These are phyloP conservation scores for Tonatia bakeri DNA, from an alignment of 2,113 vertebrate genomes.

Conservation along the genomic window DNA sequence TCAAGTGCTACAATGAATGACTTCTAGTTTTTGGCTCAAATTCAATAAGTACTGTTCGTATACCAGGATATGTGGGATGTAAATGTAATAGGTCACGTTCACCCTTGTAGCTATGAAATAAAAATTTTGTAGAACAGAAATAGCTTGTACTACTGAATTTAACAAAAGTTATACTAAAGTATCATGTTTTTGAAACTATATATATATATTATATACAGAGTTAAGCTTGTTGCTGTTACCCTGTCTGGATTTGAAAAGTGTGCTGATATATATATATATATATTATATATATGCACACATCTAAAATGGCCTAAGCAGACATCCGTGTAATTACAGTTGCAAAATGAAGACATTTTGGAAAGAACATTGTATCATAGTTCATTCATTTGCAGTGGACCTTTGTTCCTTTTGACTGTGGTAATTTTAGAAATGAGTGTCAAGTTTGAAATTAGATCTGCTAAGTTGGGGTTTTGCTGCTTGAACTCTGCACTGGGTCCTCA, in stretches of 20 bases:
- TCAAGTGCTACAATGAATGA: conserved; percentile 79
- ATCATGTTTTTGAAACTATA: conserved; percentile 80
- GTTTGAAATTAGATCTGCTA: conserved; percentile 87
- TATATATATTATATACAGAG: conserved; percentile 70
- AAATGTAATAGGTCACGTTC: conserved; percentile 90
- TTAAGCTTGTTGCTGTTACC: conserved; percentile 90
- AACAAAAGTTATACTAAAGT: conserved; percentile 88
- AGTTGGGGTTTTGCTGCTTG: conserved; percentile 87
- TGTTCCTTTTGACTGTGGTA: conserved; percentile 92
- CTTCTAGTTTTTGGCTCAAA: conserved; percentile 83
- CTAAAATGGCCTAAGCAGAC: conserved; percentile 84
- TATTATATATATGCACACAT: conserved; percentile 65
- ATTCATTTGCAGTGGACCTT: conserved; percentile 90
- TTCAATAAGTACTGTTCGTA: conserved; percentile 86
- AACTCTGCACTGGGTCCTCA: conserved; percentile 87
- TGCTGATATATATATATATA: conserved; percentile 76
- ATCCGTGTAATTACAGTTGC: conserved; percentile 85
- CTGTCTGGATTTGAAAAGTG: conserved; percentile 85
- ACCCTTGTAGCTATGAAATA: conserved; percentile 89
- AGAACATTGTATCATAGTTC: conserved; percentile 91
- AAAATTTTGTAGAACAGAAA: conserved; percentile 87
- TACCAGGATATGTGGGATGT: conserved; percentile 89
- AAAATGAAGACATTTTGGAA: conserved; percentile 83
- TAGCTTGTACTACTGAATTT: conserved; percentile 94
- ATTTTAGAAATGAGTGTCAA: conserved; percentile 90